phyloP scores from a whole-genome alignment of 2,113 vertebrate species.

The Cyanistes caeruleus region DNA sequence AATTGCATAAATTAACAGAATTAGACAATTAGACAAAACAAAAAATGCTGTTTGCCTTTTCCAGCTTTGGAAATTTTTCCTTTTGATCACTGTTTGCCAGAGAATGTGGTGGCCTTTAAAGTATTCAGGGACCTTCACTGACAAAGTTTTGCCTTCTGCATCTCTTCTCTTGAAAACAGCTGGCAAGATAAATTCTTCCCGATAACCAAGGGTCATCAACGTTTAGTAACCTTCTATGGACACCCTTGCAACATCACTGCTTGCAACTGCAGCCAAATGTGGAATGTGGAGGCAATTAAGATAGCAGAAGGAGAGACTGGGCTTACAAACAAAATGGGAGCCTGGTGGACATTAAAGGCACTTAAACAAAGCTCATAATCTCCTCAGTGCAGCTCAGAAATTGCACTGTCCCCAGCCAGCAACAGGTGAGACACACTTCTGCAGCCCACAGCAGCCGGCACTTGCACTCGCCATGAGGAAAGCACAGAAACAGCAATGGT shows the following conservation, averaged over 20 bases:
- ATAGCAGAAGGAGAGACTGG: background rate
- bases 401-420: background rate
- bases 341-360: background rate
- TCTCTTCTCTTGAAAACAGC: background rate
- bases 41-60: background rate
- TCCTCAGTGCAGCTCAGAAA: background rate
- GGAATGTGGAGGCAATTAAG: background rate
- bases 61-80: background rate
- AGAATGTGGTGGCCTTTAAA: background rate
- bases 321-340: background rate
- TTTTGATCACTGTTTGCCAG: slow-evolving; percentile 18
- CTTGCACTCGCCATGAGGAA: accelerated
- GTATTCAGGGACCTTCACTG: background rate
- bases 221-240: background rate
- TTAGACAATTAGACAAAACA: background rate
- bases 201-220: background rate
- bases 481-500: background rate
- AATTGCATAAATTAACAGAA: slow-evolving; percentile 6
- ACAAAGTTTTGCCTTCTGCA: background rate
- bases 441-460: background rate
- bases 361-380: background rate
- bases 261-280: background rate
- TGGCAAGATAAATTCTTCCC: background rate
- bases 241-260: background rate
- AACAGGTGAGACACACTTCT: background rate